A percentile compares a stretch with the other conserved stretches of the same genome.
Conservation (phyloP, 2,113 vertebrate genomes). For the Perccottus glenii region DNA sequence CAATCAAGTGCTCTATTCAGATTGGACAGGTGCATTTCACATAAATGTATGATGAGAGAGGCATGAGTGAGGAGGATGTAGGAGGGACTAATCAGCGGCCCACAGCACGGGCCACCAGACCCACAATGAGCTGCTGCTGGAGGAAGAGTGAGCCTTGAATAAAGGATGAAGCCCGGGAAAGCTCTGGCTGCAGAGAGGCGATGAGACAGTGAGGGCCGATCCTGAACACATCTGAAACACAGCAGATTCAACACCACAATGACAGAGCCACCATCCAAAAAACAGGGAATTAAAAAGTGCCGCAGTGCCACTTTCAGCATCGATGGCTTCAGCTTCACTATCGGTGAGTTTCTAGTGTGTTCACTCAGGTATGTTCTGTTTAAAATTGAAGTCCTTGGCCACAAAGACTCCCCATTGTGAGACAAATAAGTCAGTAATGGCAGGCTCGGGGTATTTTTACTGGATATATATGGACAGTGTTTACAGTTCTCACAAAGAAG, state of each 20-base stretch:
- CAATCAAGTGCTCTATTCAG: not conserved
- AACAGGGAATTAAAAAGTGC: constrained; percentile 92
- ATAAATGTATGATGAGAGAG: not conserved
- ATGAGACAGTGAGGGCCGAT: not conserved
- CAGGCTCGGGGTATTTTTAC: no score
- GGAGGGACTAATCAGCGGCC: not conserved
- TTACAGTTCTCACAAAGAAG: no score
- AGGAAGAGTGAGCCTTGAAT: no score
- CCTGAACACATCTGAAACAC: not conserved
- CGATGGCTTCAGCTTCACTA: constrained; percentile 95
- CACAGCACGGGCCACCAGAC: not conserved
- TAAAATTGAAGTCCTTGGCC: no score
- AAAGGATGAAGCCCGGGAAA: no score
- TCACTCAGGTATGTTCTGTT: no score
- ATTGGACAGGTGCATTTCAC: constrained; percentile 1
- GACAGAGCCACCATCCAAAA: constrained; percentile 83
- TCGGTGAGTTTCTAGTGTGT: constrained; percentile 81
- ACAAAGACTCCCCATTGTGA: no score
- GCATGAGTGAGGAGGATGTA: not conserved
- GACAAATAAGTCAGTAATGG: no score
- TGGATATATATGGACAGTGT: no score
- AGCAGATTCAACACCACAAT: constrained; percentile 56
- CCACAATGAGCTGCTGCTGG: no score
- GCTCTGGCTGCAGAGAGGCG: not conserved
- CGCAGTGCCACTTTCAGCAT: constrained; percentile 92